Evolutionary conservation across 1,140 invertebrate species (phyloP).

Genomic region (Cydia splendana): DNA sequence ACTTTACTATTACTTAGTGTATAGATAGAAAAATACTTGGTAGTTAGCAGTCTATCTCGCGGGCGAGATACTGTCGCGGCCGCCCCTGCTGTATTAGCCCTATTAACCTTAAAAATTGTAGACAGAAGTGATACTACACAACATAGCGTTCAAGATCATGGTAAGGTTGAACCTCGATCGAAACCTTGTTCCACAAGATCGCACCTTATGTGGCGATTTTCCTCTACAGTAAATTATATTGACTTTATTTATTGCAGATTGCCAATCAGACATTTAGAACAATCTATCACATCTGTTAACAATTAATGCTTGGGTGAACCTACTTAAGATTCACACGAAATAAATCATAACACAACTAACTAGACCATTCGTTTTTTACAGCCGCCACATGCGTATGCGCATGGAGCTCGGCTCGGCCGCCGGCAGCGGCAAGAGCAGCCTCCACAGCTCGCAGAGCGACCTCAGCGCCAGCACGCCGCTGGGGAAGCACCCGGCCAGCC

Average conservation of each 20-base stretch:
- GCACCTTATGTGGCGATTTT: background rate
- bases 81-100: no score
- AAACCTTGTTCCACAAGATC: constrained; percentile 9
- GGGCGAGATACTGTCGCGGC: no score
- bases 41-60: no score
- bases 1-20: no score
- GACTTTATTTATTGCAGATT: background rate
- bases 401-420: constrained; percentile 73
- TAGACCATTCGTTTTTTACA: constrained; percentile 35
- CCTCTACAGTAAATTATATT: background rate
- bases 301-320: background rate
- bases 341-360: no score
- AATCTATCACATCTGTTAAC: background rate
- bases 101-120: background rate
- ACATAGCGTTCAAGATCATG: constrained; percentile 1
- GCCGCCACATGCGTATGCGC: constrained; percentile 76
- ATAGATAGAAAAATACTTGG: no score
- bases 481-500: constrained; percentile 63
- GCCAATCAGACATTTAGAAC: background rate
- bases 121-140: background rate
- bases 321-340: no score
- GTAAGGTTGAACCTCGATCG: constrained; percentile 4
- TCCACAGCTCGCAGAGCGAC: constrained; percentile 78
- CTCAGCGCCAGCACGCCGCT: constrained; percentile 73
- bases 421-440: constrained; percentile 75